Evolutionary conservation across 2,888 invertebrate genomes (phyloP).

Genomic region (Andrena marginata): DNA sequence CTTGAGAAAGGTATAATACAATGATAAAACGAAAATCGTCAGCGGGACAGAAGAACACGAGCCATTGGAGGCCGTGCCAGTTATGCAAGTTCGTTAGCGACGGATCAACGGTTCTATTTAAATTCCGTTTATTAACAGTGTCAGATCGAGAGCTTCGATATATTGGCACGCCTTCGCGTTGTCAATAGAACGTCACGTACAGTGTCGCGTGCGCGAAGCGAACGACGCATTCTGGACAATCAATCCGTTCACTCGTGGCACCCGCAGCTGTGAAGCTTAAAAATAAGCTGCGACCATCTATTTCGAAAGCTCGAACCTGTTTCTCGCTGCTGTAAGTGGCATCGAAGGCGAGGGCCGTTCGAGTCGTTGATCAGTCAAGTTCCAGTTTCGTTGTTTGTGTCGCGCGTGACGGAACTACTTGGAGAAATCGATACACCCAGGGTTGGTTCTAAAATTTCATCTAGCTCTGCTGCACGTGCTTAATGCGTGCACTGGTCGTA

Average conservation of each 20-base stretch:
- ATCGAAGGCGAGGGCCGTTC: background rate
- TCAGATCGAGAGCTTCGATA: constrained; percentile 30
- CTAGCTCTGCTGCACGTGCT: background rate
- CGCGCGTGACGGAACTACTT: background rate
- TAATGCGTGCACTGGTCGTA: background rate
- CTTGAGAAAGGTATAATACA: background rate
- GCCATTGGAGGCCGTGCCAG: constrained; percentile 17
- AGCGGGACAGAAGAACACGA: background rate
- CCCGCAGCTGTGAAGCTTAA: background rate
- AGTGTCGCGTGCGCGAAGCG: constrained; percentile 11
- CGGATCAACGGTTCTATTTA: constrained; percentile 59
- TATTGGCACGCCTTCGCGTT: constrained; percentile 46
- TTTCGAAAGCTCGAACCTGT: background rate
- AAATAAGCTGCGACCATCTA: constrained; percentile 23
- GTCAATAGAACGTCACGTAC: constrained; percentile 45
- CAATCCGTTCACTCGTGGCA: constrained; percentile 11
- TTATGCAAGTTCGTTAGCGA: constrained; percentile 60
- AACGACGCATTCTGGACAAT: constrained; percentile 27
- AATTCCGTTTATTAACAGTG: constrained; percentile 53
- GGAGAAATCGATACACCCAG: constrained; percentile 13
- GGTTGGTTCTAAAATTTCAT: constrained; percentile 14
- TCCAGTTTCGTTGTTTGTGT: background rate
- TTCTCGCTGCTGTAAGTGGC: background rate
- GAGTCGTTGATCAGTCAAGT: constrained; percentile 5
- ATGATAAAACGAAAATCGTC: constrained; percentile 23